Percentiles rank a stretch among this genome's conserved stretches.
Evolutionary conservation across 2,888 invertebrate species (phyloP).

Genomic region (Torymus texanus): DNA sequence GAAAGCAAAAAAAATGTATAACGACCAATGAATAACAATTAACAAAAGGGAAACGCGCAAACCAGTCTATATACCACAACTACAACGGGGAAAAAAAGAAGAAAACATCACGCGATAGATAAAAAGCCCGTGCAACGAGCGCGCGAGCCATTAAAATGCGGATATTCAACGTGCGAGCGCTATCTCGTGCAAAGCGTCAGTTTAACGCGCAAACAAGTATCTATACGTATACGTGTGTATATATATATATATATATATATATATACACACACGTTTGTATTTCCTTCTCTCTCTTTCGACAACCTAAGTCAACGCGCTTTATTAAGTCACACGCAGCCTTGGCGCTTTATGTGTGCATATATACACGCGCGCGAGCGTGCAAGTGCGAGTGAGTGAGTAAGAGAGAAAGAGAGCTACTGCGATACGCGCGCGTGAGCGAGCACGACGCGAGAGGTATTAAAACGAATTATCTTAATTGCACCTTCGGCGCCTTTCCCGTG

Average conservation of each 20-base stretch:
- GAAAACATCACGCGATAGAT: neutral
- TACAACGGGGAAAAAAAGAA: neutral
- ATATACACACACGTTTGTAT: too few relatives aligned
- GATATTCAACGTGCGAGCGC: neutral
- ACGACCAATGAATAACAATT: too few relatives aligned
- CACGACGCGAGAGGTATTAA: constrained; percentile 62
- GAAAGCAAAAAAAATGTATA: too few relatives aligned
- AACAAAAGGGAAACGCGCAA: constrained; percentile 17
- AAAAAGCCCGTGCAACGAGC: constrained; percentile 3
- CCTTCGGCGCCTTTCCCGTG: constrained; percentile 64
- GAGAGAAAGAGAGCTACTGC: constrained; percentile 13
- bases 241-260: neutral
- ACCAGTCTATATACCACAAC: constrained; percentile 13
- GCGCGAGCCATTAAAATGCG: constrained; percentile 3
- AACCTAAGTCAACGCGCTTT: constrained; percentile 16
- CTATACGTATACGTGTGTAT: constrained; percentile 2
- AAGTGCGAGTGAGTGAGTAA: neutral
- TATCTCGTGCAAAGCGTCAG: constrained; percentile 20
- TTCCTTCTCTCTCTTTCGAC: neutral
- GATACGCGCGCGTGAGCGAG: constrained; percentile 37
- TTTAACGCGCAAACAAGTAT: constrained; percentile 15
- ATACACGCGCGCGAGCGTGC: neutral
- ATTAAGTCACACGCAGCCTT: constrained; percentile 24
- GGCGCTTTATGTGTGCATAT: constrained; percentile 8
- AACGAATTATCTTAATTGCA: constrained; percentile 71